Conservation (phyloP, 23 tunicate genomes). For the Trididemnum nubilum region DNA sequence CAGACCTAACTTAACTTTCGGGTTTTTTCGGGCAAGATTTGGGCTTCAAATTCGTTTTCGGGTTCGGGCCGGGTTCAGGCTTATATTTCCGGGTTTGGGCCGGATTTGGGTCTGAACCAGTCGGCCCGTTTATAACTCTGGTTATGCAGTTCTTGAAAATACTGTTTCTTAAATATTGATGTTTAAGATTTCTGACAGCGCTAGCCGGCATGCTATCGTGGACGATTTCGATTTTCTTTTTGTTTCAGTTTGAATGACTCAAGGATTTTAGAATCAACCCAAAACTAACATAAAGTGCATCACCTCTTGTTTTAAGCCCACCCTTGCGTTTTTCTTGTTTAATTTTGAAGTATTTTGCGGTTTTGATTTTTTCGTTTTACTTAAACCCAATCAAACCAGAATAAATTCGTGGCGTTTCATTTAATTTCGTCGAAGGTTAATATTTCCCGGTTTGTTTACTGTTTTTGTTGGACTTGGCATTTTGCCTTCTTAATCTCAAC, state of each 20-base stretch:
- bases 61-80: no score
- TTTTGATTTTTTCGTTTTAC: background rate
- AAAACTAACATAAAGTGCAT: background rate
- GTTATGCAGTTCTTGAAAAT: no score
- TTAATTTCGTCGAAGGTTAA: background rate
- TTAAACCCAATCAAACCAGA: background rate
- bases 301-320: background rate
- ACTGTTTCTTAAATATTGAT: no score
- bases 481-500: conserved; percentile 15
- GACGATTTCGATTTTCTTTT: background rate
- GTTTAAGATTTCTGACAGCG: no score
- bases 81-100: no score
- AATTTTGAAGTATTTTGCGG: background rate
- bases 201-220: no score
- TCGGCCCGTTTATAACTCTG: no score
- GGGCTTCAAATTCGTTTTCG: no score
- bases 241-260: background rate
- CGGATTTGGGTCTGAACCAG: no score
- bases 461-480: background rate
- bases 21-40: no score
- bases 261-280: background rate
- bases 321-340: background rate
- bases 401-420: background rate
- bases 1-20: no score
- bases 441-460: conserved; percentile 2